Conservation (phyloP, 2,113 vertebrate genomes). For the Microcebus ravelobensis region DNA sequence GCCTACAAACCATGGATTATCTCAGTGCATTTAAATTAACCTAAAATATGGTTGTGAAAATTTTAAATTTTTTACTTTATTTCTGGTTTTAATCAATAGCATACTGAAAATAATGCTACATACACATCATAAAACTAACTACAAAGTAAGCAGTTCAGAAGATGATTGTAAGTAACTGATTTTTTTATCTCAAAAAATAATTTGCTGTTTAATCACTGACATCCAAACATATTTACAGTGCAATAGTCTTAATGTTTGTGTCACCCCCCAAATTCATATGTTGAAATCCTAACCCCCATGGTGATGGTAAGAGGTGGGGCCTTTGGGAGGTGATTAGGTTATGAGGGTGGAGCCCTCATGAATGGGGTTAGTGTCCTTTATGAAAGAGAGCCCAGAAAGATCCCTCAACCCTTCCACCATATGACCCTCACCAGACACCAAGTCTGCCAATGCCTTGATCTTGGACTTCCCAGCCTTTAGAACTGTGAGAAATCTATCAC, state of each 20-base stretch:
- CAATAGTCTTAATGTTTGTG: not conserved
- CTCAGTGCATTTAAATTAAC: not conserved
- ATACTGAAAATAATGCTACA: not conserved
- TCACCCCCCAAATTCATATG: not conserved
- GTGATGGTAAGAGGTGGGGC: not conserved
- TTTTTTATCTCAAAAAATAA: slow-evolving; percentile 15
- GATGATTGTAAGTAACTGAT: not conserved
- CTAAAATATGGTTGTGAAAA: not conserved
- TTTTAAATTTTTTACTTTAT: not conserved
- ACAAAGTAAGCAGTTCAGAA: not conserved
- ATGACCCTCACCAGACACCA: not conserved
- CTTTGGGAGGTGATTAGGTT: not conserved
- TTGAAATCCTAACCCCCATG: not conserved
- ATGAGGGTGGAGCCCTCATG: not conserved
- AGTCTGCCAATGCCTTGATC: too few relatives aligned
- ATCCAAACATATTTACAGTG: not conserved
- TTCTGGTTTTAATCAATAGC: not conserved
- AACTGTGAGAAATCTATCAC: not conserved
- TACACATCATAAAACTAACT: not conserved
- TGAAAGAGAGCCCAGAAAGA: not conserved
- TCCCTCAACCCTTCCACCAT: rapidly evolving
- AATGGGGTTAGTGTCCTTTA: not conserved
- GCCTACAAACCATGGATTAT: not conserved
- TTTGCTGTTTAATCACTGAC: not conserved
- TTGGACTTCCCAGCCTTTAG: not conserved